Conservation (phyloP, 2,888 invertebrate genomes). For the Heteromurus nitidus region DNA sequence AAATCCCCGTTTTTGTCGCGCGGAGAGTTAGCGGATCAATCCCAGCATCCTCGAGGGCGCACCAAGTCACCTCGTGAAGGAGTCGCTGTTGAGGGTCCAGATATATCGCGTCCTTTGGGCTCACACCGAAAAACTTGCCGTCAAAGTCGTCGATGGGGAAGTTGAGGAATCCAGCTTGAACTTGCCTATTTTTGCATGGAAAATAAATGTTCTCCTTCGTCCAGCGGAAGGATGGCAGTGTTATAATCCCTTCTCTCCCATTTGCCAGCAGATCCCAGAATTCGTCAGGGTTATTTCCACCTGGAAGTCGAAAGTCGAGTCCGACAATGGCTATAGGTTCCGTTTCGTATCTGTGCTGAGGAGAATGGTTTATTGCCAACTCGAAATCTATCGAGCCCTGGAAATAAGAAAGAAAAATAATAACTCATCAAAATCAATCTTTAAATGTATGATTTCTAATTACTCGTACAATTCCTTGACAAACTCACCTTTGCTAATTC, state of each 20-base stretch:
- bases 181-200: conserved; percentile 1
- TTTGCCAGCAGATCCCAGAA: conserved; percentile 47
- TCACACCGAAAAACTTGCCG: conserved; percentile 42
- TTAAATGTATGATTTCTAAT: neutral
- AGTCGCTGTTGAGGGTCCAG: conserved; percentile 40
- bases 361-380: neutral
- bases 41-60: conserved; percentile 19
- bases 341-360: conserved; percentile 1
- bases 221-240: conserved; percentile 34
- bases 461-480: neutral
- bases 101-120: conserved; percentile 7
- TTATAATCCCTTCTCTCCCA: conserved; percentile 21
- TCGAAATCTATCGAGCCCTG: neutral
- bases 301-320: conserved; percentile 49
- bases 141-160: conserved; percentile 39
- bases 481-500: neutral
- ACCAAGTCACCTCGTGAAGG: conserved; percentile 29
- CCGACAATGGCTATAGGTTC: conserved; percentile 56
- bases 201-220: neutral
- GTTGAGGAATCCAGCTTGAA: conserved; percentile 42
- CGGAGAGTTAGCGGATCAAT: conserved; percentile 18
- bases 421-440: neutral
- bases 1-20: conserved; percentile 13
- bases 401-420: neutral
- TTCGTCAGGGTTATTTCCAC: conserved; percentile 32